Percentiles rank a stretch among this genome's conserved stretches.
phyloP scores from a whole-genome alignment of 2,888 invertebrate species.

The Diabrotica balteata region DNA sequence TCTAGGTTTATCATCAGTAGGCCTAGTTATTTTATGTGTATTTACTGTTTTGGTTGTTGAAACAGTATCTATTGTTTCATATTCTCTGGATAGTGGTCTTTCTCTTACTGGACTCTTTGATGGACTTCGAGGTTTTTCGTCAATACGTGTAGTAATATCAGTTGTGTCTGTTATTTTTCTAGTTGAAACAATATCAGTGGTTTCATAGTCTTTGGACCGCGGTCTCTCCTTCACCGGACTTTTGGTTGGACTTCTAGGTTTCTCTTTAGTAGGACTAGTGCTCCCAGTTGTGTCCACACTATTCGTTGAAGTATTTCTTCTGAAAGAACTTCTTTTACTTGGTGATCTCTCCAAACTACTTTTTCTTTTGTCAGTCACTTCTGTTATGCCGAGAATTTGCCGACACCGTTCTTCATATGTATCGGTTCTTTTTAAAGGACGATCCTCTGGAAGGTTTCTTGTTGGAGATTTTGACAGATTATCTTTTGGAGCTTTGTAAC shows the following conservation, averaged over 20 bases:
- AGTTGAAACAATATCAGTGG: no score
- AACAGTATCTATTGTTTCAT: no score
- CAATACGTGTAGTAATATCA: no score
- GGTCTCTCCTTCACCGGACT: constrained; percentile 34
- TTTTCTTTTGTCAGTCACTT: constrained; percentile 50
- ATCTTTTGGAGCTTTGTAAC: constrained; percentile 23
- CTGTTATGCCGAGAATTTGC: constrained; percentile 72
- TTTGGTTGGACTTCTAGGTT: constrained; percentile 29
- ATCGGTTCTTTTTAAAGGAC: constrained; percentile 68
- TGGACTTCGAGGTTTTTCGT: constrained; percentile 31
- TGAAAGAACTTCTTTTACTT: constrained; percentile 36
- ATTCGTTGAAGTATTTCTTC: constrained; percentile 30
- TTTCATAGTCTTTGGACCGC: no score
- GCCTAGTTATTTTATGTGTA: no score
- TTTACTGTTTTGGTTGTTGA: no score
- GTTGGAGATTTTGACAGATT: constrained; percentile 44
- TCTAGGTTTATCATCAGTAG: no score
- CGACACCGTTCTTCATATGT: constrained; percentile 77
- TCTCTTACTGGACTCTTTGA: constrained; percentile 37
- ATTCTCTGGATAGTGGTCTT: constrained; percentile 2
- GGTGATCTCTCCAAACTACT: constrained; percentile 41
- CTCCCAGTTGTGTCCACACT: constrained; percentile 19
- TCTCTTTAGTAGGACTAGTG: constrained; percentile 13
- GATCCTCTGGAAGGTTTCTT: constrained; percentile 59
- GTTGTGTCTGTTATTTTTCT: no score